These are phyloP conservation scores for Sipha flava DNA, from an alignment of 1,140 invertebrate species.

Conservation along the genomic window DNA sequence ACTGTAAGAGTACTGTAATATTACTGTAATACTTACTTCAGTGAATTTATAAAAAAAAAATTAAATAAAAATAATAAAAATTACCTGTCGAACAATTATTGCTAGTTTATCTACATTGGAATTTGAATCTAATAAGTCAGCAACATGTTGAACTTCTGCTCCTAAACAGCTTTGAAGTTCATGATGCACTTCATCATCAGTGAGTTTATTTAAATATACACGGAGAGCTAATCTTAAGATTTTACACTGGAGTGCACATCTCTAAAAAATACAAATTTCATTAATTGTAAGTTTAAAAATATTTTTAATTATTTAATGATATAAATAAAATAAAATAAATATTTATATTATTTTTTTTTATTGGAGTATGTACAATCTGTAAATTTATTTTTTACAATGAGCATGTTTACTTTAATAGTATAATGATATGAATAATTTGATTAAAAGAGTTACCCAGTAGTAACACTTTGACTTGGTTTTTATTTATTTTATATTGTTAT, in stretches of 20 bases:
- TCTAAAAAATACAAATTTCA: slow-evolving; percentile 33
- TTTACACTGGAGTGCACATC: slow-evolving; percentile 36
- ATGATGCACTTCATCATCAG: slow-evolving; percentile 36
- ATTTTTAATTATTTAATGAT: background rate
- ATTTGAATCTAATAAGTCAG: slow-evolving; percentile 37
- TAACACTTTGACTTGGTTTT: too few species aligned
- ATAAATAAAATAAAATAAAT: background rate
- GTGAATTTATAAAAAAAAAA: background rate
- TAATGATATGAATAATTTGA: too few species aligned
- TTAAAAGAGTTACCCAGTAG: too few species aligned
- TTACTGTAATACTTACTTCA: too few species aligned
- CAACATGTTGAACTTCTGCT: slow-evolving; percentile 36
- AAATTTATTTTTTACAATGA: too few species aligned
- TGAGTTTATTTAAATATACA: slow-evolving; percentile 38
- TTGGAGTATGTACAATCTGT: too few species aligned
- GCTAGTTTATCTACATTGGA: slow-evolving; percentile 34
- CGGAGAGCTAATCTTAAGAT: slow-evolving; percentile 37
- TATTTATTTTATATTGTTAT: too few species aligned
- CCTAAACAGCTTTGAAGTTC: slow-evolving; percentile 38
- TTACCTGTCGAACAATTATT: slow-evolving; percentile 38
- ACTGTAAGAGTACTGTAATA: too few species aligned
- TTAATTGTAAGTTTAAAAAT: background rate
- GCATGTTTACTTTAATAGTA: too few species aligned
- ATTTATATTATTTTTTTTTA: too few species aligned
- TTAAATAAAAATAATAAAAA: background rate